Conservation (phyloP, 2,888 invertebrate genomes). For the Neoaliturus tenellus region DNA sequence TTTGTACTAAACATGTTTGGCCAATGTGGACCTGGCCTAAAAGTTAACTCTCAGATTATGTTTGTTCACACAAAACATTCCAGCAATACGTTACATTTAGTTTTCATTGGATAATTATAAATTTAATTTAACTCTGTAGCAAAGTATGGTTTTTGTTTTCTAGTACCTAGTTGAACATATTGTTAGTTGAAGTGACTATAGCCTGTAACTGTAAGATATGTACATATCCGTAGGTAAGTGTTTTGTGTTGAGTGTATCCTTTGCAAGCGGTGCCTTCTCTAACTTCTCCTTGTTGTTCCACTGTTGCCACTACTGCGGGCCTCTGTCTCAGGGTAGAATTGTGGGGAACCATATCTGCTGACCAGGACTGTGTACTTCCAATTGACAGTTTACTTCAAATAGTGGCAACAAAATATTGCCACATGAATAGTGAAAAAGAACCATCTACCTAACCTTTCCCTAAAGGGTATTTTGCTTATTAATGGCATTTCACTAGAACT, state of each 20-base stretch:
- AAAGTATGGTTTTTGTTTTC: neutral
- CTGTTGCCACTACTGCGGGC: neutral
- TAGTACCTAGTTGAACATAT: neutral
- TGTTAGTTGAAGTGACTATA: neutral
- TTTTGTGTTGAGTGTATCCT: slow-evolving; percentile 51
- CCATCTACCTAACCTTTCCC: too few species aligned
- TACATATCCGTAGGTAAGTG: slow-evolving; percentile 42
- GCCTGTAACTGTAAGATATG: slow-evolving; percentile 40
- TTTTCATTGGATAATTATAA: neutral
- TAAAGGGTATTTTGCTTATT: too few species aligned
- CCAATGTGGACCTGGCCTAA: too few species aligned
- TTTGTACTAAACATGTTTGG: too few species aligned
- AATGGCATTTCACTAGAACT: too few species aligned
- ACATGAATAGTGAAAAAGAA: too few species aligned
- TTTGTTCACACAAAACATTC: neutral
- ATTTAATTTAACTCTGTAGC: neutral
- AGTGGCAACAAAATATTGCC: too few species aligned
- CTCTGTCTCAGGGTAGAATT: too few species aligned
- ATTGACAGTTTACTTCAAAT: too few species aligned
- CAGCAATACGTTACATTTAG: neutral
- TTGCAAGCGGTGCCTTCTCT: slow-evolving; percentile 55
- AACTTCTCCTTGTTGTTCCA: slow-evolving; percentile 52
- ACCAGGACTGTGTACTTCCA: too few species aligned
- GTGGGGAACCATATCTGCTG: too few species aligned
- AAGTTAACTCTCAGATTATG: neutral